Evolutionary conservation across 1,140 invertebrate genomes (phyloP), one percentile per base, ranked within the genome.

Genomic region (Lordiphosa mommai): DNA sequence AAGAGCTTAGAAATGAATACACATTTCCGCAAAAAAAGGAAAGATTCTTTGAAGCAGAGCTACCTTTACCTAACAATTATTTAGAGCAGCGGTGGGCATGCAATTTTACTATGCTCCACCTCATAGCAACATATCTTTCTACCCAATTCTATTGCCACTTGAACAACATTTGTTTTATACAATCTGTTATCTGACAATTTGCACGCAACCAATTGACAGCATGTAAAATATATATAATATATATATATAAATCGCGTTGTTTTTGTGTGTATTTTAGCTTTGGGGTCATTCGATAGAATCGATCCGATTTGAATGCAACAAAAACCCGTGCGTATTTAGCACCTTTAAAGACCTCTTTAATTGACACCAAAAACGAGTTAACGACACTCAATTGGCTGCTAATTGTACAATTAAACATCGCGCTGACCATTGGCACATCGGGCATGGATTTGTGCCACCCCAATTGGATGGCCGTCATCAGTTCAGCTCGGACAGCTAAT

Each of bases 351-450:
- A 67, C 58, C 67, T 55, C 49, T 84, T 71, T 47, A 61, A 63
- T 41, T 56, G 66, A 49, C 63, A 64, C 44, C 50, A 52, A 73
- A 43, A 76, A 65, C 67, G 71, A 82, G 77, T 77, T 84, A 85
- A 84, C 79, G 79, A 84, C 63, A 72, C 72, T 84, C 79, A 77
- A 84, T 85, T 77, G 77, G 72, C 63, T 84, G 77, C 72, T 84
- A 84, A 84, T 84, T 85, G 72, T 72, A 72, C 79, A 84, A 84
- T 77, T 85, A 84, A 84, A 84, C 77, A 51, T 27, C 40, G 51
- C 52, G 47, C 33, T n/a, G 20, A 43, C 10, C 52, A 49, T 40
- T 36, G 8, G 14, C 12, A 9, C 51, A 33, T 13, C 5, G 10
- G 44, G 13, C 14, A 13, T 14, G 29, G 30, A 33, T 47, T 32